A percentile compares a stretch with the other conserved stretches of the same genome.
phyloP scores from a whole-genome alignment of 2,888 invertebrate genomes.

The Drosophila conformis region DNA sequence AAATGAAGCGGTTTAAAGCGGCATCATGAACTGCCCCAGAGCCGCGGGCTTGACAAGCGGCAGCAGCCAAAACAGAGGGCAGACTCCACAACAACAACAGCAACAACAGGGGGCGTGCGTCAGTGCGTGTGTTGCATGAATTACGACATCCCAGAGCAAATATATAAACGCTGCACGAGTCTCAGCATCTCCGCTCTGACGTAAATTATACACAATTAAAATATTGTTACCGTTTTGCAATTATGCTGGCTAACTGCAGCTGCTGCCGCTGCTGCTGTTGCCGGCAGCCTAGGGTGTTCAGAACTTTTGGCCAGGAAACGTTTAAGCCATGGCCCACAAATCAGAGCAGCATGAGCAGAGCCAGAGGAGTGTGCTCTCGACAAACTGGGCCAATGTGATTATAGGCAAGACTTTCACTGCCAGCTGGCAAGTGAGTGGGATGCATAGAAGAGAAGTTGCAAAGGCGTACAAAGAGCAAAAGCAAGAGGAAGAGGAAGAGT shows the following conservation, averaged over 20 bases:
- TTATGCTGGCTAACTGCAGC: conserved; percentile 10
- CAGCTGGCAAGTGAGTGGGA: conserved; percentile 58
- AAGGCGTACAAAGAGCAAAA: background rate
- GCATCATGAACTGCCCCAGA: conserved; percentile 72
- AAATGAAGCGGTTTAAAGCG: conserved; percentile 69
- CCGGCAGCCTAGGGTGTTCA: conserved; percentile 29
- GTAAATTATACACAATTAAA: conserved; percentile 75
- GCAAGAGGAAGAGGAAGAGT: background rate
- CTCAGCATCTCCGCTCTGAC: background rate
- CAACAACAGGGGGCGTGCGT: conserved; percentile 5
- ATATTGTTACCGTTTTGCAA: conserved; percentile 53
- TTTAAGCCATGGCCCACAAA: conserved; percentile 49
- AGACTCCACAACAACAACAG: conserved; percentile 1
- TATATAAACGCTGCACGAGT: conserved; percentile 40
- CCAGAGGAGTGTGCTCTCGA: conserved; percentile 1
- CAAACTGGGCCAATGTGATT: conserved; percentile 73
- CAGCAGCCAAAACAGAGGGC: conserved; percentile 35
- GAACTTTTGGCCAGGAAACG: conserved; percentile 72
- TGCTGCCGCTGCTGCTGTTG: background rate
- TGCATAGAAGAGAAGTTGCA: conserved; percentile 28
- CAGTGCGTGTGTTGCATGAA: conserved; percentile 74
- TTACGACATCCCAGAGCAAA: conserved; percentile 55
- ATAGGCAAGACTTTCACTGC: conserved; percentile 69
- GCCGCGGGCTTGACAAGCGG: conserved; percentile 64
- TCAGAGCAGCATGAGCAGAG: conserved; percentile 36